Conservation (phyloP, 1,140 invertebrate species). For the Chelonus insularis region DNA sequence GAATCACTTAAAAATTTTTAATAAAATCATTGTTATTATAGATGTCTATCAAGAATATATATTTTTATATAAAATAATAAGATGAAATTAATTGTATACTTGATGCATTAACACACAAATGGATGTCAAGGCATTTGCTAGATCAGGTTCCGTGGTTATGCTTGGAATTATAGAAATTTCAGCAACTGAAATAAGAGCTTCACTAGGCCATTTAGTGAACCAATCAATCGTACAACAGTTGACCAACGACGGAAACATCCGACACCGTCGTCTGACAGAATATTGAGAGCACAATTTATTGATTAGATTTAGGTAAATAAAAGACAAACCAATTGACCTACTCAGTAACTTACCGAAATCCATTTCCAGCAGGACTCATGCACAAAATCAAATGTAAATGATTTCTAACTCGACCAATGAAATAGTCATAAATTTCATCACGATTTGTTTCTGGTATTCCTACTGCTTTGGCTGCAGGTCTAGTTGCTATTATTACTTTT, state of each 20-base stretch:
- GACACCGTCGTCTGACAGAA: slow-evolving; percentile 65
- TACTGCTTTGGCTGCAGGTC: slow-evolving; percentile 70
- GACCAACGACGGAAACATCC: slow-evolving; percentile 75
- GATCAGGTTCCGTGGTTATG: neutral
- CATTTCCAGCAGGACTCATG: slow-evolving; percentile 87
- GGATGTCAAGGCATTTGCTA: neutral
- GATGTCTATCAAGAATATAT: too few species aligned
- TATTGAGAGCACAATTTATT: slow-evolving; percentile 12
- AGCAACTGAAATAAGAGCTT: slow-evolving; percentile 56
- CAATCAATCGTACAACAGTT: slow-evolving; percentile 79
- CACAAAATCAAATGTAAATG: slow-evolving; percentile 85
- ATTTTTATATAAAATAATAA: too few species aligned
- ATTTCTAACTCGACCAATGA: slow-evolving; percentile 76
- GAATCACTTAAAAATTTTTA: neutral
- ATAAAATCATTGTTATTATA: neutral
- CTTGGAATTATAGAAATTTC: neutral
- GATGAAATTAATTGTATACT: slow-evolving; percentile 1
- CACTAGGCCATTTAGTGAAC: slow-evolving; percentile 71
- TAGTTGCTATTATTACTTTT: slow-evolving; percentile 73
- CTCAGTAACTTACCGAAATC: slow-evolving; percentile 65
- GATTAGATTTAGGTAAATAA: neutral
- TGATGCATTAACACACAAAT: slow-evolving; percentile 7
- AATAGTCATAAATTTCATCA: slow-evolving; percentile 80
- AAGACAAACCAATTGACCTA: neutral
- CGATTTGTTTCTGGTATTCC: slow-evolving; percentile 71